Conservation (phyloP, 2,888 invertebrate species). For the Sthenelais limicola region DNA sequence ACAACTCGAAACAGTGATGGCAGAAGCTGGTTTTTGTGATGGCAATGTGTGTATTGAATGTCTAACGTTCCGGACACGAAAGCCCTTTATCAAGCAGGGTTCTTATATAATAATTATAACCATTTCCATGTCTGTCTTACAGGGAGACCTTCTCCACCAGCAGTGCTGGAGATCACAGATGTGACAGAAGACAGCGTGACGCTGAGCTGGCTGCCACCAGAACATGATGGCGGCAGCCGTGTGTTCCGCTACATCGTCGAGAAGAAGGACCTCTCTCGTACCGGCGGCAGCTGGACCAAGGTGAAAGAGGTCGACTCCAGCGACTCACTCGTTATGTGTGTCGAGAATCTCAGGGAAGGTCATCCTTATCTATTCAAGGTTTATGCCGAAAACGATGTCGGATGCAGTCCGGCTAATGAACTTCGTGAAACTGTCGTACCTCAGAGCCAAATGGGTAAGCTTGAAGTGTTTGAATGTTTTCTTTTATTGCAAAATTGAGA, state of each 20-base stretch:
- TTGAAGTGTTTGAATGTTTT: too few species aligned
- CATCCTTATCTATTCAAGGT: slow-evolving; percentile 54
- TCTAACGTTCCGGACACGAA: too few species aligned
- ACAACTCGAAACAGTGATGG: too few species aligned
- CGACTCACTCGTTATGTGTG: slow-evolving; percentile 48
- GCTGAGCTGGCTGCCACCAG: slow-evolving; percentile 70
- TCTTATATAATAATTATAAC: too few species aligned
- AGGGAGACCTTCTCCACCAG: slow-evolving; percentile 47
- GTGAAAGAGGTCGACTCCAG: slow-evolving; percentile 52
- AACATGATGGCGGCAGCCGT: slow-evolving; percentile 69
- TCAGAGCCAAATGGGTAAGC: slow-evolving; percentile 61
- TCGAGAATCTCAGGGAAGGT: slow-evolving; percentile 52
- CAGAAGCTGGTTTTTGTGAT: too few species aligned
- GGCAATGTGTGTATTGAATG: too few species aligned
- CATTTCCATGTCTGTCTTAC: slow-evolving; percentile 45
- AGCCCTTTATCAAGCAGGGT: too few species aligned
- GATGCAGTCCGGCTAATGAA: slow-evolving; percentile 51
- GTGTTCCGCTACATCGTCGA: slow-evolving; percentile 69
- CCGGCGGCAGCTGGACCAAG: slow-evolving; percentile 75
- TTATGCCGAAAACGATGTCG: slow-evolving; percentile 54
- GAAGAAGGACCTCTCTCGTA: slow-evolving; percentile 71
- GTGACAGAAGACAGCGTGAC: slow-evolving; percentile 67
- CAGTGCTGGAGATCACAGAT: slow-evolving; percentile 57
- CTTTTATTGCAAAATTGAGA: too few species aligned
- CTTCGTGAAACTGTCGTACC: slow-evolving; percentile 62